These are phyloP conservation scores for Crotalus helleri DNA, from an alignment of 2,113 vertebrate genomes.

Conservation along the genomic window DNA sequence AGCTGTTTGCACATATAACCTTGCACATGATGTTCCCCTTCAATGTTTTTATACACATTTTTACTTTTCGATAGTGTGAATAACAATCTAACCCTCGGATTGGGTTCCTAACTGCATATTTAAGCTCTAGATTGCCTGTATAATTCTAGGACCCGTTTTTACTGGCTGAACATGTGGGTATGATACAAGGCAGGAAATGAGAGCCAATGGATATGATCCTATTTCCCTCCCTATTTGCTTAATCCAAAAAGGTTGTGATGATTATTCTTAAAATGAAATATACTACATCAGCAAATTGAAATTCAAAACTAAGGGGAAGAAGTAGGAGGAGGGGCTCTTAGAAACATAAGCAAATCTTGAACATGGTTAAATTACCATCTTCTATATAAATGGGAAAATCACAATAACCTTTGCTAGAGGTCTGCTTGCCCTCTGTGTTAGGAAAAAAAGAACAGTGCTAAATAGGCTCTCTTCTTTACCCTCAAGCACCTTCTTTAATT, in stretches of 20 bases:
- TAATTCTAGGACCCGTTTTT: neutral
- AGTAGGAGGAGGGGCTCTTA: neutral
- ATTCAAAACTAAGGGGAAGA: neutral
- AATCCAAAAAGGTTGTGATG: neutral
- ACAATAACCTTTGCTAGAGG: conserved; percentile 42
- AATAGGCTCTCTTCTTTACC: conserved; percentile 55
- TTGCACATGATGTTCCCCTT: neutral
- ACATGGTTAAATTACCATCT: neutral
- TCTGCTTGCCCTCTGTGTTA: conserved; percentile 46
- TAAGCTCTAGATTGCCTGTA: neutral
- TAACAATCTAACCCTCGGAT: neutral
- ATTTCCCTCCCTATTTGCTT: neutral
- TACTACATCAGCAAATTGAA: neutral
- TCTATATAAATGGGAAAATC: conserved; percentile 32
- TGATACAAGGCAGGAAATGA: too few species aligned
- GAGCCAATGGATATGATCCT: neutral
- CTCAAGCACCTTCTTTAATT: conserved; percentile 66
- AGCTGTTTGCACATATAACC: neutral
- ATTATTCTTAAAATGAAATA: neutral
- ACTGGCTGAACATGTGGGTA: neutral
- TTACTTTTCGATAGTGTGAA: neutral
- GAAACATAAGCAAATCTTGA: conserved; percentile 1
- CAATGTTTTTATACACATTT: neutral
- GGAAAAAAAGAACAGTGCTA: conserved; percentile 52
- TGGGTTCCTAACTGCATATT: neutral